Evolutionary conservation across 64 coral and sea anemone genomes (phyloP).

Genomic region (Pocillopora damicornis): DNA sequence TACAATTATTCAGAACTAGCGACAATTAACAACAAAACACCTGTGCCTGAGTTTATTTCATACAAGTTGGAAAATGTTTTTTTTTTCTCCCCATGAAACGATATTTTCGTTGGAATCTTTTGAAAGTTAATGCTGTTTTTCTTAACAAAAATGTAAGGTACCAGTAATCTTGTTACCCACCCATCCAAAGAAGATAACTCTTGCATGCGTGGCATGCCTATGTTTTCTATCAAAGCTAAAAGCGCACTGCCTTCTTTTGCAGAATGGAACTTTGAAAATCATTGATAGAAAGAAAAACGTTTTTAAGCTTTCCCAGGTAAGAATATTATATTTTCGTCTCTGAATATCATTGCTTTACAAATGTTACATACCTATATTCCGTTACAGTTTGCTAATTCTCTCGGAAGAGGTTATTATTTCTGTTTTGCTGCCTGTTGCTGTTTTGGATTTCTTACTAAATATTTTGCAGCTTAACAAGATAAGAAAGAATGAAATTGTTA

Average conservation of each 20-base stretch:
- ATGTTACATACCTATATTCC: not conserved
- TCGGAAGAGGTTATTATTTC: not conserved
- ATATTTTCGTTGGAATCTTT: no score
- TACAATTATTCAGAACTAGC: no score
- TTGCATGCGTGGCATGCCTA: not conserved
- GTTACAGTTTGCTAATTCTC: not conserved
- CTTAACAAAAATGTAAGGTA: no score
- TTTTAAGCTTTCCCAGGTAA: conserved; percentile 91
- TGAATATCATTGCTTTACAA: not conserved
- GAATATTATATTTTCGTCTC: not conserved
- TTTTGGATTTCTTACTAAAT: no score
- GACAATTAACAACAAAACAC: no score
- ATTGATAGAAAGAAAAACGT: conserved; percentile 92
- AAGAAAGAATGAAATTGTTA: no score
- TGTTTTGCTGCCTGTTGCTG: not conserved
- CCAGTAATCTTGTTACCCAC: no score
- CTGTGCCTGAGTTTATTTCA: no score
- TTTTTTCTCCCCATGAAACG: no score
- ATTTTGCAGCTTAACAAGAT: no score
- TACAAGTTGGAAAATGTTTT: no score
- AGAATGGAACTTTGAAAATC: conserved; percentile 94
- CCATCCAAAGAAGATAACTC: no score
- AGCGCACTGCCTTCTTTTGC: conserved; percentile 7
- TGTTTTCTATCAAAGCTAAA: not conserved
- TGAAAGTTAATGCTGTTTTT: not conserved